Evolutionary conservation across 2,888 invertebrate genomes (phyloP).

Genomic region (Eueremaeus valkanovi): DNA sequence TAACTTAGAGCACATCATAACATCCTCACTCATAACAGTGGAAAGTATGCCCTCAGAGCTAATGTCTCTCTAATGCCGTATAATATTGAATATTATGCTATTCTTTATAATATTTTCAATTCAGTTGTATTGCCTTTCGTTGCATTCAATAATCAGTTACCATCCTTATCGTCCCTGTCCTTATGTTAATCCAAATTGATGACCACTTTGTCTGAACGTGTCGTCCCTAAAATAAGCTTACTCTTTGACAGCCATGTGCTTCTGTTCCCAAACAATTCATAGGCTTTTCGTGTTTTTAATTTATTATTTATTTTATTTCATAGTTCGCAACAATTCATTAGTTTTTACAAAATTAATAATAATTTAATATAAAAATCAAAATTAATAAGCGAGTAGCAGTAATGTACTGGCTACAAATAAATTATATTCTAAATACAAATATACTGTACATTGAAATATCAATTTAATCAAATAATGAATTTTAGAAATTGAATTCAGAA

Average conservation of each 20-base stretch:
- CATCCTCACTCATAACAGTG: no score
- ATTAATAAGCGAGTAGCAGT: no score
- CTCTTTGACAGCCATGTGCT: slow-evolving; percentile 6
- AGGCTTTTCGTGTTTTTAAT: neutral
- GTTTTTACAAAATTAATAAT: no score
- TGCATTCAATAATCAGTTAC: neutral
- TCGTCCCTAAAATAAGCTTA: neutral
- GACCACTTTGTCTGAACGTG: slow-evolving; percentile 23
- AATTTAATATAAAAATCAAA: no score
- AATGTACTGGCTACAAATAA: no score
- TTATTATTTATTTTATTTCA: neutral
- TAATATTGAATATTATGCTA: neutral
- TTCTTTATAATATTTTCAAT: neutral
- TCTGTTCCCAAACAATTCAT: neutral
- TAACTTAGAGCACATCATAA: neutral
- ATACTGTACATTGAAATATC: no score
- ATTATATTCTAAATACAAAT: no score
- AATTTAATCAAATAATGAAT: no score
- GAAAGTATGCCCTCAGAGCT: neutral
- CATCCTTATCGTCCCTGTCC: neutral
- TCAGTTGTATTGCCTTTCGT: neutral
- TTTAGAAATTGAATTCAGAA: no score
- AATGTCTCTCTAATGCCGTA: neutral
- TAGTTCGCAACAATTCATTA: no score
- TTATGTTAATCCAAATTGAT: slow-evolving; percentile 24